A percentile compares a stretch with the other conserved stretches of the same genome.
Evolutionary conservation across 2,797 vertebrate species (phyloP).

Genomic region (Amblyraja radiata): DNA sequence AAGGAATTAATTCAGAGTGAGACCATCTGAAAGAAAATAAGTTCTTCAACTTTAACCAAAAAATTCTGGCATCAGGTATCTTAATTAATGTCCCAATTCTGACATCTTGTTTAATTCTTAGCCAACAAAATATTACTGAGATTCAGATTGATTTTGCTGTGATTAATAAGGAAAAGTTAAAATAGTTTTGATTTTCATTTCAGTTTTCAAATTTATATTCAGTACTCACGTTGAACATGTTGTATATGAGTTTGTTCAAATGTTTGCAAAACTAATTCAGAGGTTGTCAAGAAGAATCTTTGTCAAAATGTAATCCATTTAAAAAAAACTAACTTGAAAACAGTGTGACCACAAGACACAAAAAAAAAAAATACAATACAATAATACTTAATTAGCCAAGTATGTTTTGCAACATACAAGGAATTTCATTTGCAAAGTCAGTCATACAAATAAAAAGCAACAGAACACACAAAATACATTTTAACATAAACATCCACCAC

Average conservation of each 20-base stretch:
- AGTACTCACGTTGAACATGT: not conserved
- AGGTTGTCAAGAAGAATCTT: not conserved
- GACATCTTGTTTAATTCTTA: constrained; percentile 6
- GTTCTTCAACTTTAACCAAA: not conserved
- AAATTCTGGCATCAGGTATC: not conserved
- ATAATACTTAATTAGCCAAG: too few species aligned
- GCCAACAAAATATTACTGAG: not conserved
- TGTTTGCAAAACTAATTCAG: not conserved
- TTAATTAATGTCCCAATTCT: not conserved
- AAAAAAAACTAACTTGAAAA: constrained; percentile 5
- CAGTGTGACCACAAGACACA: too few species aligned
- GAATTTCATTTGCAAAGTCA: too few species aligned
- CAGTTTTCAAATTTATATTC: not conserved
- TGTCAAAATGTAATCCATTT: not conserved
- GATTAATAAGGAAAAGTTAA: not conserved
- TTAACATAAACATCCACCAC: too few species aligned
- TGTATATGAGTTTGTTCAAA: not conserved
- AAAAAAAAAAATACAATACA: too few species aligned
- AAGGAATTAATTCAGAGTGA: not conserved
- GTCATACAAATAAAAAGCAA: too few species aligned
- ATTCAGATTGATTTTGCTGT: not conserved
- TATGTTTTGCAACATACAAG: too few species aligned
- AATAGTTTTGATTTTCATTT: constrained; percentile 1
- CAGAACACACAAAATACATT: too few species aligned
- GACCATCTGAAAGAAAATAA: not conserved